Evolutionary conservation across 1,140 invertebrate species (phyloP).

Genomic region (Brachionus angularis): DNA sequence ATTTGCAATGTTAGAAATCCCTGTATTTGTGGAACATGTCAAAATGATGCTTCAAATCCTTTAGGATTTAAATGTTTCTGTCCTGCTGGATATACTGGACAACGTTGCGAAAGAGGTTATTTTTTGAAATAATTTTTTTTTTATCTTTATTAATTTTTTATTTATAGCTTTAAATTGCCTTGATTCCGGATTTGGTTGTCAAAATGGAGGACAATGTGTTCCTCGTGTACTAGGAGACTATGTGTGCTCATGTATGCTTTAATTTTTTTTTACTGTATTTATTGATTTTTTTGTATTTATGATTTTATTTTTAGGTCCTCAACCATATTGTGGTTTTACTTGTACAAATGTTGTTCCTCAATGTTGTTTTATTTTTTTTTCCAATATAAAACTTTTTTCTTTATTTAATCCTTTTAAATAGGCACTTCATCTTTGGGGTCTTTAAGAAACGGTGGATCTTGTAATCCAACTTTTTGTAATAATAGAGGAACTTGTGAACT

Average conservation of each 20-base stretch:
- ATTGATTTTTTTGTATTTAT: no score
- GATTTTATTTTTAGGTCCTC: no score
- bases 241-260: conserved; percentile 43
- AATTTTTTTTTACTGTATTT: no score
- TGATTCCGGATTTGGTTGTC: conserved; percentile 22
- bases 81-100: neutral
- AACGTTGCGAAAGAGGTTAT: conserved; percentile 1
- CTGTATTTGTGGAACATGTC: conserved; percentile 41
- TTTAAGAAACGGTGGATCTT: conserved; percentile 10
- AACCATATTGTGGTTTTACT: conserved; percentile 37
- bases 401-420: neutral
- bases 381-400: neutral
- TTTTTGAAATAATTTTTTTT: no score
- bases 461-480: conserved; percentile 32
- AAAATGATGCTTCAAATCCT: conserved; percentile 34
- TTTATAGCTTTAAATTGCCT: conserved; percentile 17
- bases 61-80: conserved; percentile 41
- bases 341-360: conserved; percentile 43
- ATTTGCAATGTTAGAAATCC: conserved; percentile 39
- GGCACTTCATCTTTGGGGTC: conserved; percentile 17
- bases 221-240: conserved; percentile 37
- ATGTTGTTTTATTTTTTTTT: neutral
- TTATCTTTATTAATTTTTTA: no score
- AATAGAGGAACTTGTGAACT: conserved; percentile 37
- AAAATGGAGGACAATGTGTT: conserved; percentile 43